A percentile compares a stretch with the other conserved stretches of the same genome.
phyloP scores from a whole-genome alignment of 1,140 invertebrate genomes.

The Sarcophaga bullata region DNA sequence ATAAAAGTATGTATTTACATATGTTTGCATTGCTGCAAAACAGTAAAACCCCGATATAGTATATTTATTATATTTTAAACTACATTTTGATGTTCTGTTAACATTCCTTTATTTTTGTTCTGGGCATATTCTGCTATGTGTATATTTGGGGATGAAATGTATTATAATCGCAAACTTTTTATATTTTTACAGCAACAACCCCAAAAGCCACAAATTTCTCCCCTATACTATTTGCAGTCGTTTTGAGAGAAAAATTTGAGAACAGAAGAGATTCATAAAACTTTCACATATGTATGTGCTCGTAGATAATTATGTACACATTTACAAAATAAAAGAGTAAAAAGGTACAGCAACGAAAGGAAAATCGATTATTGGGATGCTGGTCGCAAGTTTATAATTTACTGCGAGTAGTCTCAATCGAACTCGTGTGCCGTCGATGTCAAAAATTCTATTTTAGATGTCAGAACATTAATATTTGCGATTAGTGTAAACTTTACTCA shows the following conservation, averaged over 20 bases:
- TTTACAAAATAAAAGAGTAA: constrained; percentile 1
- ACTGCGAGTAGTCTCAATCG: constrained; percentile 24
- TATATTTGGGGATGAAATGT: neutral
- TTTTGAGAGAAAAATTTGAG: neutral
- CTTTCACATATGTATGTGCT: neutral
- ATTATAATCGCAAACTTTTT: neutral
- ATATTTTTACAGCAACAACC: neutral
- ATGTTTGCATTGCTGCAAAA: too few relatives aligned
- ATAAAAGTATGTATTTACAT: too few relatives aligned
- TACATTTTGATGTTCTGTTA: too few relatives aligned
- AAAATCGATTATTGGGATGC: constrained; percentile 19
- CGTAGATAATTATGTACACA: neutral
- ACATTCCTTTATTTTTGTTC: too few relatives aligned
- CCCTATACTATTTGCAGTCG: neutral
- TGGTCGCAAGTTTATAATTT: neutral
- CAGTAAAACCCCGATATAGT: too few relatives aligned
- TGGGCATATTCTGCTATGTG: too few relatives aligned
- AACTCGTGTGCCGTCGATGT: constrained; percentile 29
- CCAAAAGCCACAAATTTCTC: neutral
- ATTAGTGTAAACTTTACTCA: constrained; percentile 9
- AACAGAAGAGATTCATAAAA: neutral
- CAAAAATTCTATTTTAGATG: neutral
- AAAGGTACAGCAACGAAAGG: neutral
- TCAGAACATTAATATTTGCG: constrained; percentile 23
- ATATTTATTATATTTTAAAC: too few relatives aligned